phyloP scores from a whole-genome alignment of 2,888 invertebrate genomes.

The Acleris holmiana region DNA sequence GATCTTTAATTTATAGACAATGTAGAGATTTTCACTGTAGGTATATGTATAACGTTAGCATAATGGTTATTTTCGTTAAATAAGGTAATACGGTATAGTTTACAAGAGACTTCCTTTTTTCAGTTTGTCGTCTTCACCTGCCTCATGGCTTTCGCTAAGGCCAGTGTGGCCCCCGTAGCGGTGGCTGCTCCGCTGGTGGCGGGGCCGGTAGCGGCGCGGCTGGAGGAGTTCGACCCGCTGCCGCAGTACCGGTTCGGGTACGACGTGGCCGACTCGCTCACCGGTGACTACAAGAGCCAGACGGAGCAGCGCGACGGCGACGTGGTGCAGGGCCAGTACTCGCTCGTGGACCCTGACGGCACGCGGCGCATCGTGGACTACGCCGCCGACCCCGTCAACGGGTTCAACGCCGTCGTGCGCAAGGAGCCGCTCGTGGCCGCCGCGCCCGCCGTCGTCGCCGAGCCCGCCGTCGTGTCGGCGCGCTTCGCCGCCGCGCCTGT shows the following conservation, averaged over 20 bases:
- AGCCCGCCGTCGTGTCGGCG: conserved; percentile 44
- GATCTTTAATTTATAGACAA: no score
- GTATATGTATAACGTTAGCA: no score
- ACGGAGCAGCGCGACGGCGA: conserved; percentile 80
- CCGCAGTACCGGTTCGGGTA: conserved; percentile 83
- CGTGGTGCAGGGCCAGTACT: conserved; percentile 74
- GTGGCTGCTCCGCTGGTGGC: conserved; percentile 57
- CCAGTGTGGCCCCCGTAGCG: conserved; percentile 56
- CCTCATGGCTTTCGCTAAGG: conserved; percentile 62
- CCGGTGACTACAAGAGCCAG: conserved; percentile 74
- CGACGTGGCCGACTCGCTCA: conserved; percentile 67
- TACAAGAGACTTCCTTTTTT: not conserved
- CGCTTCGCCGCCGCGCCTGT: conserved; percentile 44
- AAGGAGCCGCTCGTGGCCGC: conserved; percentile 62
- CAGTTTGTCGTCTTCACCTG: conserved; percentile 67
- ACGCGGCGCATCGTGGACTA: conserved; percentile 72
- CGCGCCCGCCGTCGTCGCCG: conserved; percentile 41
- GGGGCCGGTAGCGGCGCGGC: conserved; percentile 46
- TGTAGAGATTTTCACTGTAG: no score
- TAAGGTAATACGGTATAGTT: not conserved
- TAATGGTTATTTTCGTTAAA: not conserved
- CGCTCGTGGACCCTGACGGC: conserved; percentile 68
- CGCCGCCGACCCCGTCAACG: conserved; percentile 67
- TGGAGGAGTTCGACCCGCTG: conserved; percentile 79
- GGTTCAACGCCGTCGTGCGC: conserved; percentile 72